Evolutionary conservation across 2,113 vertebrate genomes (phyloP), one percentile per base, ranked within the genome.

Genomic region (Chionis minor): DNA sequence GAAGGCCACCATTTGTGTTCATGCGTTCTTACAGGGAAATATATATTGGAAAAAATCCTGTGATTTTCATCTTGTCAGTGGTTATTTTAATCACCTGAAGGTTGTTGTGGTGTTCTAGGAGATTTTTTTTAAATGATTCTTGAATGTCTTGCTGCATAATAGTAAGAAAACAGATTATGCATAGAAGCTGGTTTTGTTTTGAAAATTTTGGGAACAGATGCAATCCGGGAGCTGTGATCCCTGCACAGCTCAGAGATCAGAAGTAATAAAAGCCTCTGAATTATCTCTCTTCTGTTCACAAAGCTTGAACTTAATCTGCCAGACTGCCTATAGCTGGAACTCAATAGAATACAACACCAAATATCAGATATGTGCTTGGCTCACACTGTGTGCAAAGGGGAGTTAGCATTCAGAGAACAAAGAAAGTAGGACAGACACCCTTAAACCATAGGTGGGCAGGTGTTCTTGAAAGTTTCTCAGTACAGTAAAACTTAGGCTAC

Each of bases 301-400:
- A 84, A 89, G 79, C 80, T 89, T 88, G 67, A 77, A 77, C 75
- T 86, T 95, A 87, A 92, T 93, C 95, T 90, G 73, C 83, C 93
- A 70, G 72, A 24, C 93, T 82, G 85, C 94, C 88, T 74, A 4
- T n/a, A 72, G 81, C 74, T 80, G 56, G 13, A 22, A 18, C 70
- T 88, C 67, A 3, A 44, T 47, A 86, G 79, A 74, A 80, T 47
- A 52, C 72, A 93, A 2, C 79, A 45, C 86, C 52, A 21, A 86
- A 45, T 28, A 79, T 40, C 67, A 81, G 86, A 67, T n/a, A 40
- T 10, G 21, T 33, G 35, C 11, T 4, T 21, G 90, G 62, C 40
- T 14, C 40, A 35, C 9, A 8, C n/a, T 65, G 52, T 26, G 44
- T 49, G 80, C 80, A 10, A 24, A 12, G 55, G 74, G 59, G 69